Conservation (phyloP, 1,140 invertebrate genomes). For the Drosophila paulistorum region DNA sequence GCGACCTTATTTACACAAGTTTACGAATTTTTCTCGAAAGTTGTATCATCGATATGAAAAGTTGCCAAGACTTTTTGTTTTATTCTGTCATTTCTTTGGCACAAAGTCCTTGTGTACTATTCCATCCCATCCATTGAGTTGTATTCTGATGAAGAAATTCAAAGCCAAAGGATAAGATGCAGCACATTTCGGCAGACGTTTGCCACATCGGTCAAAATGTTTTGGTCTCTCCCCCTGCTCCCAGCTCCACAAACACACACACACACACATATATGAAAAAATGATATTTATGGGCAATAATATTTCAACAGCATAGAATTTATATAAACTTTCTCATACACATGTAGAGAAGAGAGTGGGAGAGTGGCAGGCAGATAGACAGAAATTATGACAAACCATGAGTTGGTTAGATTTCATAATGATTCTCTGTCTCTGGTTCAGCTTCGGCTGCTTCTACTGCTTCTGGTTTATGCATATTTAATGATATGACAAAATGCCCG, state of each 20-base stretch:
- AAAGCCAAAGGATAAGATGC: not conserved
- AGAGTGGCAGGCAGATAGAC: not conserved
- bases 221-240: constrained; percentile 7
- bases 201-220: constrained; percentile 64
- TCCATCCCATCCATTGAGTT: not conserved
- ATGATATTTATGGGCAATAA: constrained; percentile 18
- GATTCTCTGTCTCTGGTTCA: constrained; percentile 26
- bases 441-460: constrained; percentile 9
- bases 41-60: constrained; percentile 7
- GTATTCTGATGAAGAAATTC: not conserved
- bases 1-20: not conserved
- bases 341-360: not conserved
- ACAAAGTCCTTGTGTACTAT: not conserved
- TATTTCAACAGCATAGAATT: constrained; percentile 30
- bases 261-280: not conserved
- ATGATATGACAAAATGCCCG: constrained; percentile 41
- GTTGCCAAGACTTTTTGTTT: constrained; percentile 5
- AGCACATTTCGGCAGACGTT: constrained; percentile 34
- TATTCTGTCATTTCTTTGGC: not conserved
- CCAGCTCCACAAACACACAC: not conserved
- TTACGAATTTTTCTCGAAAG: not conserved
- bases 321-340: constrained; percentile 22
- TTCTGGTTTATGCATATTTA: constrained; percentile 59
- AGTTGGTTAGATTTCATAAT: constrained; percentile 36
- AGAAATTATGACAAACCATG: constrained; percentile 6